Base-by-base conservation (phyloP, 2,113 vertebrate species). In the Cavia aperea region DNA sequence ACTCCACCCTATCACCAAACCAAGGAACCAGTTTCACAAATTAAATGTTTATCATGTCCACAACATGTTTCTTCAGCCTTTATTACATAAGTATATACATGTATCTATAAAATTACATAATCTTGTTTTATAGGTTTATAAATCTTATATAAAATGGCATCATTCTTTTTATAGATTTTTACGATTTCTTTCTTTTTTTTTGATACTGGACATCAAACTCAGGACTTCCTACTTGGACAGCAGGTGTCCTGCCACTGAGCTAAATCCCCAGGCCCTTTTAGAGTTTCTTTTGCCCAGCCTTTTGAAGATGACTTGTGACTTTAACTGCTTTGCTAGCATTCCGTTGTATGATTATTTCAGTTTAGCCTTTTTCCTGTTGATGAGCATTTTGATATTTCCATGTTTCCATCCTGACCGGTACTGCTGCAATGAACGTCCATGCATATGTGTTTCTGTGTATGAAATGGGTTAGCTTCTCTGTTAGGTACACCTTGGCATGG, bases 51-150 rank as follows among this genome's bases (percentile, higher is more conserved):
- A 39, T 78, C 84, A 46, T 46, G 87, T 26, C 81, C 31, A 54
- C 1, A 7, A 51, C 81, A 16, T 49, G 79, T 39, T 93, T 84
- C 10, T 43, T 39, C 70, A 62, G 19, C 66, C 75, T 91, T 86
- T 91, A 83, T 63, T 88, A 15, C 18, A 63, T 43, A 23, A 26
- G 13, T 82, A 51, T 24, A 49, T 77, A 16, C 33, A 81, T 77
- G 85, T 86, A 90, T 31, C 4, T 29, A 75, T 49, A 95, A 94
- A 86, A 73, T 95, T 77, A 86, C 66, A 60, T 26, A 43, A 36
- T 29, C 79, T 77, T 81, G 56, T 81, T 93, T 93, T 73, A 92
- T 13, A 46, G 85, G 89, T 89, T 92, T 96, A 73, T 89, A 91
- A 86, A 89, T 26, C 46, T 89, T 70, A 29, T 46, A 39, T 81